Conservation (phyloP, 1,140 invertebrate genomes). For the Aphidius ervi region DNA sequence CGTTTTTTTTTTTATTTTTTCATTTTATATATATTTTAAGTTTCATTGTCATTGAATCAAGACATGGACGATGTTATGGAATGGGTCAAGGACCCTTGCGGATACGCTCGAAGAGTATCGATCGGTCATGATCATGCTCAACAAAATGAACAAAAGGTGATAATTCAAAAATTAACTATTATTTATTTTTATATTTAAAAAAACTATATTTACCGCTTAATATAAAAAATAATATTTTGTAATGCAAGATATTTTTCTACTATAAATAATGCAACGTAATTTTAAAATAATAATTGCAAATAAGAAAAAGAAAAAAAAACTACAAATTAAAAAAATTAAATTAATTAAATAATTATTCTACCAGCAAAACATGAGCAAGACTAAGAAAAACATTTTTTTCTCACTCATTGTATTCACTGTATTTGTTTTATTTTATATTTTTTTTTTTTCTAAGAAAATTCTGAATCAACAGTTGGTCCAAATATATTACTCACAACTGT, state of each 20-base stretch:
- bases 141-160: constrained; percentile 1
- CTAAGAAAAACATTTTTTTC: background rate
- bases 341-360: too few species aligned
- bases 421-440: too few species aligned
- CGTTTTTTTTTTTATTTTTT: constrained; percentile 11
- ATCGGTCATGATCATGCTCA: constrained; percentile 23
- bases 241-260: too few species aligned
- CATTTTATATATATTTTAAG: constrained; percentile 8
- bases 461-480: constrained; percentile 6
- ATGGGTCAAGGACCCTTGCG: constrained; percentile 28
- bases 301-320: too few species aligned
- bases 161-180: constrained; percentile 2
- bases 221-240: too few species aligned
- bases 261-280: too few species aligned
- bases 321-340: too few species aligned
- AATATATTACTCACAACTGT: constrained; percentile 4
- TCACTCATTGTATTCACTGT: background rate
- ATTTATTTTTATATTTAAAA: background rate
- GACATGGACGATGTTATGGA: constrained; percentile 13
- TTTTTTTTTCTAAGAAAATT: background rate
- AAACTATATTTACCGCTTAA: too few species aligned
- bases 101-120: constrained; percentile 26
- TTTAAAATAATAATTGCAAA: too few species aligned
- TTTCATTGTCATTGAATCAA: constrained; percentile 17
- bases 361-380: too few species aligned